phyloP scores from a whole-genome alignment of 2,113 vertebrate species.

The Lepidothrix coronata region DNA sequence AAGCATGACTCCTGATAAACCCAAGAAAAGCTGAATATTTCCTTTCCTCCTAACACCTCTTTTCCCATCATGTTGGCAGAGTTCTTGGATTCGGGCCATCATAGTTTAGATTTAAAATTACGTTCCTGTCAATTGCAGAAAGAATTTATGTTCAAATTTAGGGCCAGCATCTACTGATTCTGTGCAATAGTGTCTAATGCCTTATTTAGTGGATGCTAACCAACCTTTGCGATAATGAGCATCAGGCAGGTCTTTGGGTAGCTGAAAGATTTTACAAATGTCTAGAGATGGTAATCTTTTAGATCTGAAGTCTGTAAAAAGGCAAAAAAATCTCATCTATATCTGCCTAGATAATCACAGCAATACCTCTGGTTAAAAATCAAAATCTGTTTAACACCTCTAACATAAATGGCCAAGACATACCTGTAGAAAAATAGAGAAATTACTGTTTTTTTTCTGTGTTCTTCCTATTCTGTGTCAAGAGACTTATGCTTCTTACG shows the following conservation, averaged over 20 bases:
- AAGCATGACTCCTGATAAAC: background rate
- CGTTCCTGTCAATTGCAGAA: background rate
- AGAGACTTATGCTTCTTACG: background rate
- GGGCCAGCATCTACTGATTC: background rate
- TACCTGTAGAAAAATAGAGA: background rate
- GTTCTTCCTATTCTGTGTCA: background rate
- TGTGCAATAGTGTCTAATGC: background rate
- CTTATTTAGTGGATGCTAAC: background rate
- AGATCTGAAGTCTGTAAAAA: background rate
- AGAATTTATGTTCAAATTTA: background rate
- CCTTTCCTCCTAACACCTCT: background rate
- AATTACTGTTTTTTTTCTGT: background rate
- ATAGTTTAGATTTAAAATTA: background rate
- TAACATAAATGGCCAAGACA: background rate
- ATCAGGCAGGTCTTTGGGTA: background rate
- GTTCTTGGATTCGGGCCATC: background rate
- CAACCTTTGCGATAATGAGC: background rate
- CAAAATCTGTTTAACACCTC: background rate
- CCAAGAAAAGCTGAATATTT: background rate
- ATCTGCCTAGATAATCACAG: background rate
- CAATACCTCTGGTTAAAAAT: background rate
- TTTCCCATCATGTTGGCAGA: background rate
- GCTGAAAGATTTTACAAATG: background rate
- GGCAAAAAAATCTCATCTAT: background rate
- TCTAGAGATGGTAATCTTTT: background rate